phyloP scores from a whole-genome alignment of 2,797 vertebrate species.

The Semotilus atromaculatus region DNA sequence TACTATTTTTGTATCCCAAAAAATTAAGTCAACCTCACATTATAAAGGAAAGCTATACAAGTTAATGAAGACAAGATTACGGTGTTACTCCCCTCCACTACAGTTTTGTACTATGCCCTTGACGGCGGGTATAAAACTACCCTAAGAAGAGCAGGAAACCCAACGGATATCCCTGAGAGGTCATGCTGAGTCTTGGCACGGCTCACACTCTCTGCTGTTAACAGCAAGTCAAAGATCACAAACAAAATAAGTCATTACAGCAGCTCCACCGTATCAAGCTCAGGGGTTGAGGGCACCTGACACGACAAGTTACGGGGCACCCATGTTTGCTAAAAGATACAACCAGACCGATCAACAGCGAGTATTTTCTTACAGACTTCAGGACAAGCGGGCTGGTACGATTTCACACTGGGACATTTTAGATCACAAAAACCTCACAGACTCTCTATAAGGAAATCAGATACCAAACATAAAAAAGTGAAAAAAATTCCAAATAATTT shows the following conservation, averaged over 20 bases:
- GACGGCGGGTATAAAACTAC: background rate
- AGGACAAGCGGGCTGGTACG: background rate
- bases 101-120: constrained; percentile 5
- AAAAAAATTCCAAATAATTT: no score
- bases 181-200: background rate
- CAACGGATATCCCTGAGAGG: background rate
- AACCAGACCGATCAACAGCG: background rate
- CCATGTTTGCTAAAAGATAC: constrained; percentile 20
- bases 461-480: no score
- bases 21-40: background rate
- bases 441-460: background rate
- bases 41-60: background rate
- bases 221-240: constrained; percentile 14
- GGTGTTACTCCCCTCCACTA: background rate
- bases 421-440: background rate
- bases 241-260: background rate
- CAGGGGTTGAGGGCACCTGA: constrained; percentile 36
- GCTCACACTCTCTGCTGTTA: constrained; percentile 5
- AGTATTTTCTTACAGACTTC: constrained; percentile 31
- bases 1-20: background rate
- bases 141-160: background rate
- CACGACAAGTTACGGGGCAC: background rate
- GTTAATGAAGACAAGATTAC: background rate
- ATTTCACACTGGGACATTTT: background rate
- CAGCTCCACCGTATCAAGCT: background rate